These are phyloP conservation scores for Drosophila aldrichi DNA, from an alignment of 2,888 invertebrate species.

Conservation along the genomic window DNA sequence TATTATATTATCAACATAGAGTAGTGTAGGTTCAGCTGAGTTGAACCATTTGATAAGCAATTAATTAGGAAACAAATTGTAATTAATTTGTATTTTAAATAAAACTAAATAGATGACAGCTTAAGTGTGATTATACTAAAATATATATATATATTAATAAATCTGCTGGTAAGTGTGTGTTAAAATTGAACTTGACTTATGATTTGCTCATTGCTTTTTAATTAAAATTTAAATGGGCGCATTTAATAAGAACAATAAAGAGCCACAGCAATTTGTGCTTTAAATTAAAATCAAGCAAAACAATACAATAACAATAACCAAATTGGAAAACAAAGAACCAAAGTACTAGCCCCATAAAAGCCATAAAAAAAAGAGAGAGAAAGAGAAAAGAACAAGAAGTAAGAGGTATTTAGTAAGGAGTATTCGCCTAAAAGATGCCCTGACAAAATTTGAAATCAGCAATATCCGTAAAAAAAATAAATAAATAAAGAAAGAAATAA, in stretches of 20 bases:
- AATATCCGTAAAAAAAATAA: not conserved
- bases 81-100: not conserved
- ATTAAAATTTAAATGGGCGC: constrained; percentile 37
- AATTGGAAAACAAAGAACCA: constrained; percentile 35
- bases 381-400: not conserved
- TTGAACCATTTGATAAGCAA: not conserved
- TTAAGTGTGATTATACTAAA: not conserved
- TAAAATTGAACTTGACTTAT: constrained; percentile 27
- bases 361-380: constrained; percentile 30
- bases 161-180: not conserved
- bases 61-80: not conserved
- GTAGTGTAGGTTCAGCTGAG: not conserved
- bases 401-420: not conserved
- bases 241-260: constrained; percentile 29
- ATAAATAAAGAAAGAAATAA: no score
- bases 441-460: not conserved
- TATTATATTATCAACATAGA: constrained; percentile 1
- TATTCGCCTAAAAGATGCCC: not conserved
- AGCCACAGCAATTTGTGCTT: constrained; percentile 22
- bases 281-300: constrained; percentile 29
- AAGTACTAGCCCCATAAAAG: constrained; percentile 45
- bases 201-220: constrained; percentile 41
- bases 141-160: no score
- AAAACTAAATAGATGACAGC: not conserved
- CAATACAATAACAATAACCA: constrained; percentile 21